Conservation (phyloP, 2,888 invertebrate species). For the Ommatoiulus sabulosus region DNA sequence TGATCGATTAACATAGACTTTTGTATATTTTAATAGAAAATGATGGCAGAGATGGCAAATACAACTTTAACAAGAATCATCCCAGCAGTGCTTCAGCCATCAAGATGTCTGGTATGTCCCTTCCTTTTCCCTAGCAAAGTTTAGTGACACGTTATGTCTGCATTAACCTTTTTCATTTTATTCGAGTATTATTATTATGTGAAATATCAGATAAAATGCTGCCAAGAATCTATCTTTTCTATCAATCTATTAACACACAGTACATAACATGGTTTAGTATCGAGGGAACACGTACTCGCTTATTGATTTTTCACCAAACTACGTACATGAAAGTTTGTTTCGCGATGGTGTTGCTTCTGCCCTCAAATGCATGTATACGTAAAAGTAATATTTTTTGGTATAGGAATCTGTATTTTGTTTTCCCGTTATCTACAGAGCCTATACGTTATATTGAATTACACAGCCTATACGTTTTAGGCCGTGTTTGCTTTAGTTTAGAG, state of each 20-base stretch:
- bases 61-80: background rate
- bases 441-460: background rate
- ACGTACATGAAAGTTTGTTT: background rate
- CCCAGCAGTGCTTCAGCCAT: slow-evolving; percentile 1
- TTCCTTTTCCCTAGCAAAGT: background rate
- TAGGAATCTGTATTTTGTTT: background rate
- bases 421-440: background rate
- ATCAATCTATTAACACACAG: background rate
- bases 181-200: background rate
- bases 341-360: background rate
- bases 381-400: slow-evolving; percentile 31
- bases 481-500: slow-evolving; percentile 3
- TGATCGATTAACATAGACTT: too few relatives aligned
- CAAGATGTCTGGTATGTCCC: slow-evolving; percentile 1
- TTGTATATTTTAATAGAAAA: background rate
- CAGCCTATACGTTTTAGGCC: background rate
- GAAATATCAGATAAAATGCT: background rate
- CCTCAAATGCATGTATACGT: background rate
- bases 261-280: background rate
- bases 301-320: slow-evolving; percentile 13
- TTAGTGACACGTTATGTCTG: background rate
- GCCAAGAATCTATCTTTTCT: background rate
- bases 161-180: background rate
- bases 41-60: slow-evolving; percentile 11
- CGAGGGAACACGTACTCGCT: slow-evolving; percentile 26